Base-by-base conservation (phyloP, 35 echinoderm and acorn worm genomes). In the Apostichopus californicus region DNA sequence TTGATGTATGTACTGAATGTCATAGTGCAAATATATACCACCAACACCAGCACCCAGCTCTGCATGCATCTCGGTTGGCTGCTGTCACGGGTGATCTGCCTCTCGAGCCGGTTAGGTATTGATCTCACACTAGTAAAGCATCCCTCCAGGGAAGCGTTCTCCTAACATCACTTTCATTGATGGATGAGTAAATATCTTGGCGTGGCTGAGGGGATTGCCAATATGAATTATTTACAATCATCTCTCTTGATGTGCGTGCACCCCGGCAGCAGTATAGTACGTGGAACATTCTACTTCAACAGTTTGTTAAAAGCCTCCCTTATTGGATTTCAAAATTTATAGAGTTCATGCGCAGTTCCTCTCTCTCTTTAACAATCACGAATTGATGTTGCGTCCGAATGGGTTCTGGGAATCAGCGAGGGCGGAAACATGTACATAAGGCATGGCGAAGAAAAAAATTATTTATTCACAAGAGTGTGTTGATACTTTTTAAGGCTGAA, bases 1-100 rank as follows among this genome's bases (percentile, higher is more conserved):
- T 85, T 85, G 81, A 85, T 85, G 81, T 58, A 56, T 46, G 34
- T 55, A 58, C 57, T 85, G 54, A 85, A 85, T 85, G 81, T 85
- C 81, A 85, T 58, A 85, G 81, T 85, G 81, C 81, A 85, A 55
- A 55, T 79, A 9, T 83, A 25, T 83, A 17, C 11, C 11, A 54
- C 80, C 11, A 53, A 1, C 34, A 46, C 15, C 63, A 14, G 5
- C 64, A 13, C 9, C 64, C 9, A 18, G 11, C 64, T 68, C 71
- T 75, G 6, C 71, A 7, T 18, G 58, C 6, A 75, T 18, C 71
- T 75, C 6, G 6, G 21, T 75, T 14, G 6, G 14, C 71, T 18
- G 6, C 71, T 75, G 57, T 54, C 55, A 85, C 81, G n/a, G 57
- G 5, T 84, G 34, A 84, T 54, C 52, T 84, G 34, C 55, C 81